These are phyloP conservation scores for Panthera tigris DNA, from an alignment of 2,113 vertebrate species.

Conservation along the genomic window DNA sequence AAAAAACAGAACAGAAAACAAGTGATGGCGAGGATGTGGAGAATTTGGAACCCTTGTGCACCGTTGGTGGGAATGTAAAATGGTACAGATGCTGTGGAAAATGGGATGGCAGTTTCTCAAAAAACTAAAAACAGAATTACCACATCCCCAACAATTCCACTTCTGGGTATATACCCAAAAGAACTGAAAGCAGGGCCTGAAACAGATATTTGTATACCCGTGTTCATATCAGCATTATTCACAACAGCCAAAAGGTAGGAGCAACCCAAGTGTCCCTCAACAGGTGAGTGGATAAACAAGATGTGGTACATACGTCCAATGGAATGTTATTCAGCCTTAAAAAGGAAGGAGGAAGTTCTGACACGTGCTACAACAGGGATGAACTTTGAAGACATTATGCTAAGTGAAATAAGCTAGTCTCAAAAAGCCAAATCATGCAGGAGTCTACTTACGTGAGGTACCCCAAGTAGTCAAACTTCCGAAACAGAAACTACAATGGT, in stretches of 20 bases:
- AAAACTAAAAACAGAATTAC: background rate
- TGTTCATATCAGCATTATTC: background rate
- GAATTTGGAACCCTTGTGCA: background rate
- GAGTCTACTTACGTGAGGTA: background rate
- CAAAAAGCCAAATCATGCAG: background rate
- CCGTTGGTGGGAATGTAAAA: background rate
- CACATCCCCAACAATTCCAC: background rate
- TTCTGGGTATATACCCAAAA: background rate
- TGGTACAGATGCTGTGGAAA: background rate
- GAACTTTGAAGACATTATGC: background rate
- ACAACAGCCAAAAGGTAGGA: background rate
- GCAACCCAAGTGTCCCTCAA: background rate
- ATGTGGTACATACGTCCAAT: rapidly evolving
- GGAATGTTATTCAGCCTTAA: background rate
- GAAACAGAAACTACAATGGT: background rate
- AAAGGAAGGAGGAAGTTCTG: background rate
- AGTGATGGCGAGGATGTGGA: background rate
- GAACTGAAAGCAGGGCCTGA: background rate
- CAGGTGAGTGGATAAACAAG: background rate
- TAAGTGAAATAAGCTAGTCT: background rate
- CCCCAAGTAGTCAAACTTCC: background rate
- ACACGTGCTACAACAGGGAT: background rate
- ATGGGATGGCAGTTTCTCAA: background rate
- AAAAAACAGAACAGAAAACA: background rate
- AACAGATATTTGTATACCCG: background rate